Evolutionary conservation across 1,140 invertebrate species (phyloP), one percentile per base, ranked within the genome.

Genomic region (Oedothorax gibbosus): DNA sequence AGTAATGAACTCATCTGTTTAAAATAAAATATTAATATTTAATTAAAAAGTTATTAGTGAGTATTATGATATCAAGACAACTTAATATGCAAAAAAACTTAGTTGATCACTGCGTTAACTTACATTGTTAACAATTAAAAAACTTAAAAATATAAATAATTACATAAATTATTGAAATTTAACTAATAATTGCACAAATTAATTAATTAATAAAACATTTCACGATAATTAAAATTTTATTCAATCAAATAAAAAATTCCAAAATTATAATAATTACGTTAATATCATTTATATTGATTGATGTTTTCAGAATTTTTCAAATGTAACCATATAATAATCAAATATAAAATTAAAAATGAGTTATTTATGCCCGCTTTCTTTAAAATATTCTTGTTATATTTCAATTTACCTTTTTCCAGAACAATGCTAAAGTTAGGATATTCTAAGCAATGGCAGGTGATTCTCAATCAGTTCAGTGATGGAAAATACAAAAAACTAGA

Each of bases 371-470:
- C 3, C 9, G 9, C 12, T 60, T 60, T 60, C 57, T 60, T 60
- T 60, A 14, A 14, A 60, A 60, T 60, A 60, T 60, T 14, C 56
- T 60, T 12, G 57, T 11, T 60, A 60, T n/a, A 14, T 60, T 14
- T 14, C 9, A 12, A 60, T n/a, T 53, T n/a, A 18, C 12, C 12
- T 10, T 18, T 72, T 82, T 76, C 11, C 66, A 77, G 66, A 57
- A 66, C 62, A 20, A 92, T 96, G 85, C 91, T 98, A 89, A 92
- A 93, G 69, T 88, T 93, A 2, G 96, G 96, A 0, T 92, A 93
- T 9, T 95, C 95, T 10, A 92, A 92, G 89, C 93, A 90, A 77
- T 96, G 92, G 95, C 93, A 91, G 87, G 94, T 96, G 82, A 93
- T 95, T 2, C 91, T 97, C 77, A 91, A 93, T 84, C 91, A 93